Base-by-base conservation (phyloP, 1,140 invertebrate genomes). In the Hypothenemus hampei region DNA sequence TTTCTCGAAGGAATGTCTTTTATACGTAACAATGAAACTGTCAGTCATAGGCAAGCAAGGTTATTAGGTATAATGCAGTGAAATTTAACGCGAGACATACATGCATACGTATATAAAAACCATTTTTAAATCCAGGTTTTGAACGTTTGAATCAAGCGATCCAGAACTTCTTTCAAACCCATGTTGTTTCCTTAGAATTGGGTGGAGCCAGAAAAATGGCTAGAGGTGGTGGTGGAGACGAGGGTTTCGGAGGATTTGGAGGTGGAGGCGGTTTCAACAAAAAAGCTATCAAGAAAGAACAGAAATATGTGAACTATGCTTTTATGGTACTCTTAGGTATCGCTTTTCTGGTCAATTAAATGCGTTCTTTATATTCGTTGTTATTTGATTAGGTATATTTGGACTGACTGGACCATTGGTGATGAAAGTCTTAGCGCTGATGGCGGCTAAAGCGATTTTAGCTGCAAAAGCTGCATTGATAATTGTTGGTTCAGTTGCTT, bases 391-490 rank as follows among this genome's bases (percentile, higher is more conserved):
- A 53, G 81, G 80, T 21, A 81, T 81, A 54, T 78, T 82, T 66
- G 81, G 79, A 55, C 77, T 84, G 57, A 80, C 80, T 21, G 75
- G 73, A 15, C 75, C 76, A 0, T 41, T 78, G 46, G 71, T 75
- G 3, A 68, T 83, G 50, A 83, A 83, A 71, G 78, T 79, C 4
- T 67, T 84, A 52, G 81, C 80, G 26, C 74, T 81, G 4, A 81
- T 84, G 47, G 81, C 82, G 13, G 81, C 79, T 16, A 83, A 85
- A 69, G 81, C 82, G 2, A 68, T 84, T 19, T 77, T 85, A 41
- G 81, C 82, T 54, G 82, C 81, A 68, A 85, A 85, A 64, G 77
- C 83, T 33, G 82, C 82, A 0, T 66, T 85, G 26, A 81, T 82
- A 37, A 83, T 85, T 52, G 79, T 82, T 39, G 79, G 81, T 29